phyloP scores from a whole-genome alignment of 2,113 vertebrate genomes.

The Odocoileus hemionus region DNA sequence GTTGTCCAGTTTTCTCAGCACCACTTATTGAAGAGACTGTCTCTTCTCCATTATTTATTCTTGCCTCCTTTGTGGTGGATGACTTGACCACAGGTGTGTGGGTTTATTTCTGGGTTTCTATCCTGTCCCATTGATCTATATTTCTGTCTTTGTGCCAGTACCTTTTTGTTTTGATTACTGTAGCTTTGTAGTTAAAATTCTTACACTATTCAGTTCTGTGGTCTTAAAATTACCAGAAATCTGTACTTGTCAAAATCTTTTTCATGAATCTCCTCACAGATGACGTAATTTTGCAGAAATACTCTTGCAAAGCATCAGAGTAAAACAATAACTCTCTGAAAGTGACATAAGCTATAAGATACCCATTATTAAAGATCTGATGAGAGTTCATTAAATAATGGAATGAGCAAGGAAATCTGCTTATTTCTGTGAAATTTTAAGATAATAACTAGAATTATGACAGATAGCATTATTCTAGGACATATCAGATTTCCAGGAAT shows the following conservation, averaged over 20 bases:
- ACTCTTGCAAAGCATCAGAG: neutral
- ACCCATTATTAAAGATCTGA: neutral
- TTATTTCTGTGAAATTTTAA: constrained; percentile 2
- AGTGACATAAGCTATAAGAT: neutral
- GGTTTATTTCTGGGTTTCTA: neutral
- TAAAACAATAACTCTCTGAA: neutral
- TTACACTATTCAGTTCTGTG: neutral
- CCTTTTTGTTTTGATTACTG: neutral
- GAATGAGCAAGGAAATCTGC: neutral
- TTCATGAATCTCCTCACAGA: neutral
- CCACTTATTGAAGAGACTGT: neutral
- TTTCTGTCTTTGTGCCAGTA: neutral
- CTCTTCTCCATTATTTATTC: neutral
- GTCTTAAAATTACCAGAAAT: neutral
- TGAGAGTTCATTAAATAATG: neutral
- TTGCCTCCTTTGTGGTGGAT: neutral
- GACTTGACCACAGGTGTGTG: neutral
- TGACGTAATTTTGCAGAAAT: neutral
- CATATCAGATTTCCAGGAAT: neutral
- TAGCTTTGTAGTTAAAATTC: neutral
- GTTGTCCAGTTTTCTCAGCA: neutral
- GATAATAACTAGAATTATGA: neutral
- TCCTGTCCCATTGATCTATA: neutral
- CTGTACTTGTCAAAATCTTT: neutral
- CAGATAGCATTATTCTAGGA: neutral